Evolutionary conservation across 2,113 vertebrate genomes (phyloP), one percentile per base, ranked within the genome.

Genomic region (Aptenodytes patagonicus): DNA sequence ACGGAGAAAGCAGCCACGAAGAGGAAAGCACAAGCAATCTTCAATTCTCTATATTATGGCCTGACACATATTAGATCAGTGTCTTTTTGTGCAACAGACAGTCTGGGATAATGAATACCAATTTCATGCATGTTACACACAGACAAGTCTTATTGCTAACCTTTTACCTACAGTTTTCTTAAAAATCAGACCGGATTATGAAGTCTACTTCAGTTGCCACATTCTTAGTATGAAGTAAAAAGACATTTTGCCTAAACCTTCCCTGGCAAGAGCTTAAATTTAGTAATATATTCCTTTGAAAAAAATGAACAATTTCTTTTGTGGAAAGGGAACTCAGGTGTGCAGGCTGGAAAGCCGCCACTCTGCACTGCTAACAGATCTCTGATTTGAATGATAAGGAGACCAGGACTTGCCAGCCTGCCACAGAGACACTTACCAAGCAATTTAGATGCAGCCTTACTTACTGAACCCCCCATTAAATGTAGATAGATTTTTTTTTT

Each of bases 101-200:
- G 73, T 80, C 87, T 92, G 54, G 66, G 58, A 93, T 96, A 97
- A 97, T 97, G 97, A 97, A 95, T 93, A 95, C 82, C 95, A 95
- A 96, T 97, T 97, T 97, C 97, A 95, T 95, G 96, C 95, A 85
- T 91, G 96, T 97, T 97, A 95, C 91, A 40, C 94, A 93, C 83
- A 90, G 66, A 42, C 89, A 90, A 95, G 54, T 77, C 83, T 72
- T 96, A 94, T 26, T 94, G 89, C 91, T 95, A 84, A 77, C 73
- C 61, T 77, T 96, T 87, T 89, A 72, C 89, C 44, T 89, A 4
- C 61, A 51, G 36, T 89, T 95, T 95, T 87, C 89, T 91, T 87
- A 61, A 95, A 94, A 95, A 82, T 85, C 0, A 0, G 54, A 26
- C 40, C 2, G 4, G 73, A 51, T 94, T 95, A 91, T 73, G 54